Conservation (phyloP, 2,113 vertebrate species). For the Ctenomys sociabilis region DNA sequence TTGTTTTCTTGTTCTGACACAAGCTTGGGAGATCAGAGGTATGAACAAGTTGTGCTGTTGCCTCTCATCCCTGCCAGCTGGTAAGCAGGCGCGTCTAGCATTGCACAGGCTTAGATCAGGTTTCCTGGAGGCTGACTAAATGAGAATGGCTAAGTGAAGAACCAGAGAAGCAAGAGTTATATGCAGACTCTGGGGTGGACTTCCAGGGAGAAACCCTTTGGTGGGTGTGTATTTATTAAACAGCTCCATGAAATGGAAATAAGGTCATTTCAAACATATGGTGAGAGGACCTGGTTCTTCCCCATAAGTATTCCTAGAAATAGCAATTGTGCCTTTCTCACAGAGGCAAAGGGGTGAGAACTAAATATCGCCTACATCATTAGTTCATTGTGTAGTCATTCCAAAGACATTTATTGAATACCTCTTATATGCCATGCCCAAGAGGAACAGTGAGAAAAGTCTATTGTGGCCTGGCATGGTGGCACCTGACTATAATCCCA, state of each 20-base stretch:
- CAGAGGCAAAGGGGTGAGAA: not conserved
- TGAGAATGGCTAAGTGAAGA: not conserved
- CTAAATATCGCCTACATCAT: not conserved
- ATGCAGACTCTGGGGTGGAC: not conserved
- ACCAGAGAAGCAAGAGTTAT: not conserved
- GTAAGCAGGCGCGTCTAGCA: constrained; percentile 62
- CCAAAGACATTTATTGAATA: not conserved
- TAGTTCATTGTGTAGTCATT: not conserved
- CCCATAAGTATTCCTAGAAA: not conserved
- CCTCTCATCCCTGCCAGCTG: constrained; percentile 65
- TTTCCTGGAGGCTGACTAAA: constrained; percentile 33
- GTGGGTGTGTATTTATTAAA: not conserved
- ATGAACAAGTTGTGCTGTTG: constrained; percentile 85
- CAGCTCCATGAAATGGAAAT: not conserved
- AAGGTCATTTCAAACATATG: not conserved
- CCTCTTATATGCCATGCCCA: not conserved
- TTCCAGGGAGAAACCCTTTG: not conserved
- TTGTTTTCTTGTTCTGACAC: constrained; percentile 84
- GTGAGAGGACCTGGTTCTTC: not conserved
- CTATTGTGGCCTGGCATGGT: not conserved
- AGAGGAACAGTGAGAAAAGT: not conserved
- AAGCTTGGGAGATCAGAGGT: constrained; percentile 83
- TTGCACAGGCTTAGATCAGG: constrained; percentile 26
- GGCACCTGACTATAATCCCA: not conserved
- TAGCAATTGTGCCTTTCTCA: not conserved